Evolutionary conservation across 1,140 invertebrate species (phyloP), one percentile per base, ranked within the genome.

Genomic region (Helicoverpa zea): DNA sequence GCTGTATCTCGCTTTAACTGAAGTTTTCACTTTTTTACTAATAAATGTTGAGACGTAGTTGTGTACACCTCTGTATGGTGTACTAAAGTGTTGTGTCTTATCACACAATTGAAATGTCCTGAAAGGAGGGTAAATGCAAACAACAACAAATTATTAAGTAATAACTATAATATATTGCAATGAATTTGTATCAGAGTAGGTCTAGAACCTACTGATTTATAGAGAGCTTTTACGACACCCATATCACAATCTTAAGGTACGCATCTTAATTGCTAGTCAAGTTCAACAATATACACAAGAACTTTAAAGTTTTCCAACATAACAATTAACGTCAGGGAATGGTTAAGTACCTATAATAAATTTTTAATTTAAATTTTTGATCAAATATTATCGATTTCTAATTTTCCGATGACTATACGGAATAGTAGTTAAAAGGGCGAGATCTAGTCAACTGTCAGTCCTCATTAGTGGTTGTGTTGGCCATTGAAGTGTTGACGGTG

Each of bases 161-260:
- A 83, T 87, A 87, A 80, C 83, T 81, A 84, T 79, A 23, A 83
- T 88, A 74, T 93, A 90, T 91, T 93, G 82, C 85, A 88, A 88
- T 89, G 79, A 90, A 87, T 84, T 89, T 89, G 51, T 83, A 82
- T 85, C 79, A 84, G 81, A 80, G 87, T 87, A 81, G 77, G 80
- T 84, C 82, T 88, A 86, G 86, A 85, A 88, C 82, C 89, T 94
- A 93, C 80, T 80, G 86, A 86, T 86, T 88, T 88, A 81, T 90
- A 94, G 93, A 94, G 92, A 93, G 90, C 94, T 90, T 88, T 90
- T 87, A 94, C 92, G 91, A 94, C 94, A 95, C 89, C 90, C 91
- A 95, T 94, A 94, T 95, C 94, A 95, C 92, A 95, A 88, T 92
- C 85, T 90, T 91, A 93, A 88, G 86, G 85, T 92, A 89, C 88